A percentile compares a stretch with the other conserved stretches of the same genome.
Conservation (phyloP, 92 coral and sea anemone species). For the Porites lobata region DNA sequence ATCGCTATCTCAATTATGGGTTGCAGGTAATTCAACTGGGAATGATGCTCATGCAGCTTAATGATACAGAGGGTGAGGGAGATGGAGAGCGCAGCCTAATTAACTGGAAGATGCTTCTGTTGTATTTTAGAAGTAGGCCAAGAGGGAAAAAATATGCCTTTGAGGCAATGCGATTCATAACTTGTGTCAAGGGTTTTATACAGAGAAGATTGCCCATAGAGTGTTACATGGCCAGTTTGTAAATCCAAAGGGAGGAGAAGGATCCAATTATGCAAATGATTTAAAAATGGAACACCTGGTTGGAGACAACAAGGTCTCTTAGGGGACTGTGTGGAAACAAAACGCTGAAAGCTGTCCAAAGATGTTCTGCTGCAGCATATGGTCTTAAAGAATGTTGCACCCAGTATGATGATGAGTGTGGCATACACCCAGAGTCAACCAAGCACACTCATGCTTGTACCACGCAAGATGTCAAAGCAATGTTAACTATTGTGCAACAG, state of each 20-base stretch:
- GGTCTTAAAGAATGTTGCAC: no score
- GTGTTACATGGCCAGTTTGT: slow-evolving; percentile 50
- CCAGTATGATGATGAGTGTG: no score
- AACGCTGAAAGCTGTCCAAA: slow-evolving; percentile 62
- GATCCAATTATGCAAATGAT: slow-evolving; percentile 65
- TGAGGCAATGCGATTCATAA: slow-evolving; percentile 62
- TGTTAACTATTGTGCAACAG: not conserved
- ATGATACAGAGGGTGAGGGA: slow-evolving; percentile 77
- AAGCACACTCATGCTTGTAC: not conserved
- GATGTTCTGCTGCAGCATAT: not conserved
- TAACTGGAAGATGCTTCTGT: slow-evolving; percentile 80
- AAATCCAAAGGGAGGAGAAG: slow-evolving; percentile 31
- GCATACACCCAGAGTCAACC: no score
- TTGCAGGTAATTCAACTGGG: slow-evolving; percentile 65
- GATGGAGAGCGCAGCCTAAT: slow-evolving; percentile 58
- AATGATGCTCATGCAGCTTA: slow-evolving; percentile 70
- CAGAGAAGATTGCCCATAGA: slow-evolving; percentile 28
- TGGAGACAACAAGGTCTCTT: slow-evolving; percentile 40
- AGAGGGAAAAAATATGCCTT: slow-evolving; percentile 47
- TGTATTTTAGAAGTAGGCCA: slow-evolving; percentile 59
- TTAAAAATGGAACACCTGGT: slow-evolving; percentile 71
- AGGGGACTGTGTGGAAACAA: slow-evolving; percentile 73
- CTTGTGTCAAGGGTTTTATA: slow-evolving; percentile 28
- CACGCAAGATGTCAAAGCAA: slow-evolving; percentile 67
- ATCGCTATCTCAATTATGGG: slow-evolving; percentile 73